Evolutionary conservation across 2,888 invertebrate species (phyloP).

Genomic region (Muschampia plurimacula): DNA sequence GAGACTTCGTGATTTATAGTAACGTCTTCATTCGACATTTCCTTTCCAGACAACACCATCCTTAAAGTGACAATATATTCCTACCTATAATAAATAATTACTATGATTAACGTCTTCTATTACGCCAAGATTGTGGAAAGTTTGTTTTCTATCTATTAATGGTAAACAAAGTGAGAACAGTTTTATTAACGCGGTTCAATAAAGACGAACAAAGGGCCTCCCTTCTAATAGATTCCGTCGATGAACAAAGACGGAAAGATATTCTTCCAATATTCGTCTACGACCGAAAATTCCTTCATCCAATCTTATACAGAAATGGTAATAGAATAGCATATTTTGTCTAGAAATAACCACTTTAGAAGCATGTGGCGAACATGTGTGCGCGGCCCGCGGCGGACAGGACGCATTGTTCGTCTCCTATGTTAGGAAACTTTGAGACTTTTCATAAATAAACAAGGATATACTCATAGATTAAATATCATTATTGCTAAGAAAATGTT

Average conservation of each 20-base stretch:
- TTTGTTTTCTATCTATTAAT: background rate
- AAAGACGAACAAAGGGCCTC: slow-evolving; percentile 15
- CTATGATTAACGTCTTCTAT: slow-evolving; percentile 8
- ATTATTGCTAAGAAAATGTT: background rate
- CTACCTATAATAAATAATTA: background rate
- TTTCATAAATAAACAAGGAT: slow-evolving; percentile 12
- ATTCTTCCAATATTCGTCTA: slow-evolving; percentile 28
- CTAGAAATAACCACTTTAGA: slow-evolving; percentile 29
- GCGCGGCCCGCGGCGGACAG: slow-evolving; percentile 19
- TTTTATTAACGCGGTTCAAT: slow-evolving; percentile 16
- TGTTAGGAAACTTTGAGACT: slow-evolving; percentile 5
- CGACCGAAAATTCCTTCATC: slow-evolving; percentile 30
- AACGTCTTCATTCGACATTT: background rate
- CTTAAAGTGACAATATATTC: background rate
- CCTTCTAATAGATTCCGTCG: slow-evolving; percentile 25
- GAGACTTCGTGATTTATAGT: background rate
- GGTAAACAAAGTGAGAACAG: slow-evolving; percentile 5
- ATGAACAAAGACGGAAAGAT: slow-evolving; percentile 28
- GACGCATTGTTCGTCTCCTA: slow-evolving; percentile 24
- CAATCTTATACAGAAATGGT: slow-evolving; percentile 28
- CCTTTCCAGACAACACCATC: background rate
- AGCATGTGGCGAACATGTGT: slow-evolving; percentile 32
- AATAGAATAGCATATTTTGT: slow-evolving; percentile 29
- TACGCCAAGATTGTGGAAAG: slow-evolving; percentile 10
- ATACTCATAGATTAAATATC: background rate